Evolutionary conservation across 2,888 invertebrate genomes (phyloP).

Genomic region (Lamellibrachia columna): DNA sequence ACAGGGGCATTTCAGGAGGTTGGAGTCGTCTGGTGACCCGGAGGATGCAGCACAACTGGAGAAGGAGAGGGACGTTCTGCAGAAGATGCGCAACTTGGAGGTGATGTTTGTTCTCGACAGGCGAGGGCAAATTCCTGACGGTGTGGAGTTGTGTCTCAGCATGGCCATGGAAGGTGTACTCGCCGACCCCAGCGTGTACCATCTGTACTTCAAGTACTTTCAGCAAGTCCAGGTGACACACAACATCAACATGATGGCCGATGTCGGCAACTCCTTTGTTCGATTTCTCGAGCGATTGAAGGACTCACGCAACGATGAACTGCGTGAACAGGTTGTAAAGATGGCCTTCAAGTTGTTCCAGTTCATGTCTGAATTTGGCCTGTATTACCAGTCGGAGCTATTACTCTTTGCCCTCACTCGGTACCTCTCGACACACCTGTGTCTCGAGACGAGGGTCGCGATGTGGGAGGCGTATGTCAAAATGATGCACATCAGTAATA

Average conservation of each 20-base stretch:
- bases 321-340: slow-evolving; percentile 41
- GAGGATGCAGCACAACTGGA: slow-evolving; percentile 49
- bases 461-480: slow-evolving; percentile 54
- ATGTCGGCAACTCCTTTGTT: slow-evolving; percentile 42
- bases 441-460: slow-evolving; percentile 53
- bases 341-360: slow-evolving; percentile 51
- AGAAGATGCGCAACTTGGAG: slow-evolving; percentile 52
- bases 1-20: slow-evolving; percentile 44
- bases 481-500: slow-evolving; percentile 53
- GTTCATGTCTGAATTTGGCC: slow-evolving; percentile 52
- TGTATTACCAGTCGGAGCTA: slow-evolving; percentile 49
- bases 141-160: slow-evolving; percentile 57
- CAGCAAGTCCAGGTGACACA: slow-evolving; percentile 43
- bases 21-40: slow-evolving; percentile 41
- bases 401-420: slow-evolving; percentile 47
- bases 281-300: slow-evolving; percentile 21
- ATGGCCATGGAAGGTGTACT: slow-evolving; percentile 53
- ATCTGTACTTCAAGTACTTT: slow-evolving; percentile 56
- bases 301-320: slow-evolving; percentile 25
- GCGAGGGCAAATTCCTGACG: slow-evolving; percentile 51
- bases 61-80: slow-evolving; percentile 49
- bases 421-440: slow-evolving; percentile 50
- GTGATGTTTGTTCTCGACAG: slow-evolving; percentile 49
- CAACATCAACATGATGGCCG: slow-evolving; percentile 41
- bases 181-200: slow-evolving; percentile 48